Evolutionary conservation across 1,140 invertebrate genomes (phyloP).

Genomic region (Drosophila sproati): DNA sequence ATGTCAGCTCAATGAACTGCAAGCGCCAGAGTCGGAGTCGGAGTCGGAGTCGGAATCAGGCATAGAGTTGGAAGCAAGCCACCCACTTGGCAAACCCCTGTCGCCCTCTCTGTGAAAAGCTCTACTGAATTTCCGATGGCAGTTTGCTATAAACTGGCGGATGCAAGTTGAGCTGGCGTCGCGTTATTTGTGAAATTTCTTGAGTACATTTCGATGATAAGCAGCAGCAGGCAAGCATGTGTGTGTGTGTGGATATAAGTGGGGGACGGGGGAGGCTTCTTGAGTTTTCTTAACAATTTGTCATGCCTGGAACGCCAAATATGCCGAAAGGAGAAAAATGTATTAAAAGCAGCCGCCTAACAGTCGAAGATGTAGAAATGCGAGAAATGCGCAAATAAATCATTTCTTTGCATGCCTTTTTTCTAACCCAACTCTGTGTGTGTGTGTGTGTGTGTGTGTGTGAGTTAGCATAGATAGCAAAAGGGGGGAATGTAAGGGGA

Average conservation of each 20-base stretch:
- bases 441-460: constrained; percentile 21
- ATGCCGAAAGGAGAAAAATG: constrained; percentile 80
- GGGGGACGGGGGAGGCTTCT: constrained; percentile 35
- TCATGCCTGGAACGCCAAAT: constrained; percentile 81
- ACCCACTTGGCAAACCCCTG: not conserved
- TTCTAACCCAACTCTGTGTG: constrained; percentile 26
- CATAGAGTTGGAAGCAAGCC: not conserved
- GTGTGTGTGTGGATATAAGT: not conserved
- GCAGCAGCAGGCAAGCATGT: constrained; percentile 38
- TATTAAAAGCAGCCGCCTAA: constrained; percentile 74
- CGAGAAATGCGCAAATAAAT: constrained; percentile 76
- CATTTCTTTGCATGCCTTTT: constrained; percentile 71
- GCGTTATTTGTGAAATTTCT: constrained; percentile 80
- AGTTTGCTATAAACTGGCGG: constrained; percentile 16
- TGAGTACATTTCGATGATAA: constrained; percentile 82
- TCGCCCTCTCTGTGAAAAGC: not conserved
- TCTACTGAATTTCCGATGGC: constrained; percentile 10
- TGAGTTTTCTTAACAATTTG: constrained; percentile 80
- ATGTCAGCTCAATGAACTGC: constrained; percentile 82
- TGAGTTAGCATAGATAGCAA: constrained; percentile 36
- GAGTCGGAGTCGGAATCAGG: not conserved
- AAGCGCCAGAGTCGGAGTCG: constrained; percentile 19
- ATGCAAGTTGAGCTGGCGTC: constrained; percentile 69
- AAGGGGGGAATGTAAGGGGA: not conserved
- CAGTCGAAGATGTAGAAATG: constrained; percentile 72